Percentiles rank a stretch among this genome's conserved stretches.
Evolutionary conservation across 2,113 vertebrate species (phyloP).

Genomic region (Tylochromis polylepis): DNA sequence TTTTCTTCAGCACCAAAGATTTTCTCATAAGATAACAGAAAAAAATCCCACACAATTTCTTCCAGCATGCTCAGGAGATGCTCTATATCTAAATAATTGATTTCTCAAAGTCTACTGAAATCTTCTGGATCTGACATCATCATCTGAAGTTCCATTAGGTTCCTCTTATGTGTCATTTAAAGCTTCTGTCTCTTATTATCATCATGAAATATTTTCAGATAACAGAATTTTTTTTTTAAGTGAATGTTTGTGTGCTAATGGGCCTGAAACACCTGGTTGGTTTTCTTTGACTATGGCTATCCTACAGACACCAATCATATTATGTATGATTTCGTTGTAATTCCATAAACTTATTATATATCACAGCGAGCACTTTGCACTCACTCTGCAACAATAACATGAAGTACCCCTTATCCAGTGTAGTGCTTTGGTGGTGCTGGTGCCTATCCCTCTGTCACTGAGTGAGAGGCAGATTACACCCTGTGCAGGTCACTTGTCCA

Average conservation of each 20-base stretch:
- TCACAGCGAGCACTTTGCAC: neutral
- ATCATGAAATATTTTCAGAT: neutral
- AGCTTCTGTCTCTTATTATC: neutral
- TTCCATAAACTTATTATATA: neutral
- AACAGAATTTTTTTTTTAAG: too few relatives aligned
- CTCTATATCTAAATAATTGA: slow-evolving; percentile 26
- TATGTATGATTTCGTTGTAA: neutral
- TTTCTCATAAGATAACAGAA: neutral
- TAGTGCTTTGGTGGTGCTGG: neutral
- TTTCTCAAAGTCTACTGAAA: neutral
- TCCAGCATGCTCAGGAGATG: neutral
- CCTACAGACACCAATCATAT: neutral
- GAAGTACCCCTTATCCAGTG: neutral
- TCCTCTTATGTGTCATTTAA: slow-evolving; percentile 8
- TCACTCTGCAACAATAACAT: neutral
- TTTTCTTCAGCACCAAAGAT: neutral
- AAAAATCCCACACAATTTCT: neutral
- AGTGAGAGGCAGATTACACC: neutral
- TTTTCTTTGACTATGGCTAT: neutral
- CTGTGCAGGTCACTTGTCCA: neutral
- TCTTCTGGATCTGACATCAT: neutral
- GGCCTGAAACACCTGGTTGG: neutral
- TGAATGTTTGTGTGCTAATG: neutral
- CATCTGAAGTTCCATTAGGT: neutral
- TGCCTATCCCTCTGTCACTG: neutral